Evolutionary conservation across 2,797 vertebrate genomes (phyloP), one percentile per base, ranked within the genome.

Genomic region (Percopsis omiscomaycus): DNA sequence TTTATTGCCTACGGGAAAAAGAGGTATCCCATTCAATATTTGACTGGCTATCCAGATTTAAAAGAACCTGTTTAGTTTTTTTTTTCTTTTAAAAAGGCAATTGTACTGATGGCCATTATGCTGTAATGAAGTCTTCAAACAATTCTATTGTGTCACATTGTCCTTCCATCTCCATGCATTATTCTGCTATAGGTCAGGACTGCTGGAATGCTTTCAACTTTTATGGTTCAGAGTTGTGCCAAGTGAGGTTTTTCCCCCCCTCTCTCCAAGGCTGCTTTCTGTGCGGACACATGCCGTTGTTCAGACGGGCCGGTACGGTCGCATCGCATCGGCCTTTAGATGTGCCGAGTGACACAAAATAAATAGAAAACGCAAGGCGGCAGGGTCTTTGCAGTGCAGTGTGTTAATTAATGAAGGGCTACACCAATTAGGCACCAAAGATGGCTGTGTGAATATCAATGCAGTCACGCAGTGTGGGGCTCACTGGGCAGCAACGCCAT

Each of bases 181-280:
- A 66, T 50, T 73, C 71, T 42, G 69, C 84, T 80, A 77, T 79
- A 73, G 69, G 75, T 77, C 74, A 77, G 83, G 78, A 77, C 66
- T 73, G 63, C 56, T 66, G 82, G 89, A 89, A 90, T 81, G 89
- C 88, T 90, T 90, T 90, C 82, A 89, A 89, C 81, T 83, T 87
- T 88, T 88, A 88, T 83, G 75, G 75, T 65, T 71, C 73, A 67
- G 82, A 79, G 66, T 86, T 70, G 84, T 87, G 87, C 86, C 84
- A 88, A 88, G 74, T 71, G 79, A 29, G 8, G 14, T 5, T 49
- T 69, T 82, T 83, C 69, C 30, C 75, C 62, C 62, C n/a, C 3
- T 81, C 66, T 71, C 53, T 69, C 37, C 37, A 37, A 37, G 37
- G 8, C 37, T 37, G 37, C 37, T 78, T 68, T 80, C 62, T 10